Conservation (phyloP, 1,140 invertebrate species). For the Zaprionus tsacasi region DNA sequence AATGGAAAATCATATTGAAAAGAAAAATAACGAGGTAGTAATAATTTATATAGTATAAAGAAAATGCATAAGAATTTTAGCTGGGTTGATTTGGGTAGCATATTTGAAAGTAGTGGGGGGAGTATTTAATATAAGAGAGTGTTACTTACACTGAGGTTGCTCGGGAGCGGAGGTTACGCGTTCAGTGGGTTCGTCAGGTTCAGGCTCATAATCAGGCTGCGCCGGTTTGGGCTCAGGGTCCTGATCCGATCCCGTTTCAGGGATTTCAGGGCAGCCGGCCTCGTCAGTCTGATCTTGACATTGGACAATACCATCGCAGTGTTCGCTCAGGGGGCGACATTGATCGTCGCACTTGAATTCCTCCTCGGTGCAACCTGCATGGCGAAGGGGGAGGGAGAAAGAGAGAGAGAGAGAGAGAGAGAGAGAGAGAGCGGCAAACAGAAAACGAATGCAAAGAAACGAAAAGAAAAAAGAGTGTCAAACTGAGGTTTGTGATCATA, state of each 20-base stretch:
- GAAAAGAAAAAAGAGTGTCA: conserved; percentile 15
- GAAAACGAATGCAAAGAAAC: conserved; percentile 31
- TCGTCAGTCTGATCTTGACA: conserved; percentile 87
- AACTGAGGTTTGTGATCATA: not conserved
- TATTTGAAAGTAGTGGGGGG: not conserved
- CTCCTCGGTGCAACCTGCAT: conserved; percentile 85
- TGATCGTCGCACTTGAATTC: conserved; percentile 86
- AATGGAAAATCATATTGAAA: not conserved
- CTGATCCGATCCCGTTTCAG: too few relatives aligned
- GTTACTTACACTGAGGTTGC: not conserved
- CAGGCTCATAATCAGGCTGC: too few relatives aligned
- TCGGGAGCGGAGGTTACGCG: not conserved
- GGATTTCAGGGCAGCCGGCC: too few relatives aligned
- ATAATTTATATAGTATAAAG: not conserved
- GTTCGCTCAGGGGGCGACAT: conserved; percentile 84
- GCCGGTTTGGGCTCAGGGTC: too few relatives aligned
- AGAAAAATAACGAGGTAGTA: not conserved
- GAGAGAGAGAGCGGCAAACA: conserved; percentile 25
- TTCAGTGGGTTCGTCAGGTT: not conserved
- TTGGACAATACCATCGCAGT: conserved; percentile 84
- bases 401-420: conserved; percentile 7
- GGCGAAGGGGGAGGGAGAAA: not conserved
- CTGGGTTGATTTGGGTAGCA: not conserved
- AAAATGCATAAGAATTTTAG: not conserved
- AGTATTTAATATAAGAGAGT: not conserved